Evolutionary conservation across 37 sponge, comb jelly and placozoan genomes (phyloP), one percentile per base, ranked within the genome.

Genomic region (Chondrosia reniformis): DNA sequence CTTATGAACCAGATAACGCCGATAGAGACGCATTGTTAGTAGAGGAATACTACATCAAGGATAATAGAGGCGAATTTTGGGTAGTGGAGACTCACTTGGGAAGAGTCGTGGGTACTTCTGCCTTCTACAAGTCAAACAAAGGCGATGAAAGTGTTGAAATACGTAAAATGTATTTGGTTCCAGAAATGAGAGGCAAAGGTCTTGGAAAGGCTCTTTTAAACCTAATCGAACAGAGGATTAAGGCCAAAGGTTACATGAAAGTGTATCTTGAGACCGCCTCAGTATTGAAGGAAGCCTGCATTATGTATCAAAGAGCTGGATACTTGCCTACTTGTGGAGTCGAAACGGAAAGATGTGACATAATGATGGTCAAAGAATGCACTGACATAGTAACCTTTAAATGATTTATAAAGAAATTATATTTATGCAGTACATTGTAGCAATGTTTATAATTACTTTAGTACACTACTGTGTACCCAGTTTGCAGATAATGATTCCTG

Each of bases 161-260:
- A 56, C 45, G 84, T 24, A 87, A 87, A 27, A 87, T 87, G 83
- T 87, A 78, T 58, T 76, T 87, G 1, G 63, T 78, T 1, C 83
- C 83, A 12, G 79, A 83, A 15, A 84, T 82, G 0, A 82, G 88
- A 42, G 88, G 88, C 45, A 83, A 87, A 41, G 82, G 77, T 21
- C 55, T 87, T 28, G 88, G 88, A 34, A 52, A 78, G 3, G 30
- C 74, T 32, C 36, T 87, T 36, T 42, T 85, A 34, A 33, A 72
- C 80, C 58, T 85, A 45, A 44, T 87, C 55, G 88, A 87, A 56
- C n/a, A 45, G 38, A 25, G 73, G 12, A 87, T 87, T 38, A 25
- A 27, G 41, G 27, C n/a, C 33, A 77, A 63, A 69, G 88, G 88
- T 10, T 87, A 83, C 46, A 19, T 34, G 0, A 58, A 19, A 39